Conservation (phyloP, 2,888 invertebrate species). For the Blera fallax region DNA sequence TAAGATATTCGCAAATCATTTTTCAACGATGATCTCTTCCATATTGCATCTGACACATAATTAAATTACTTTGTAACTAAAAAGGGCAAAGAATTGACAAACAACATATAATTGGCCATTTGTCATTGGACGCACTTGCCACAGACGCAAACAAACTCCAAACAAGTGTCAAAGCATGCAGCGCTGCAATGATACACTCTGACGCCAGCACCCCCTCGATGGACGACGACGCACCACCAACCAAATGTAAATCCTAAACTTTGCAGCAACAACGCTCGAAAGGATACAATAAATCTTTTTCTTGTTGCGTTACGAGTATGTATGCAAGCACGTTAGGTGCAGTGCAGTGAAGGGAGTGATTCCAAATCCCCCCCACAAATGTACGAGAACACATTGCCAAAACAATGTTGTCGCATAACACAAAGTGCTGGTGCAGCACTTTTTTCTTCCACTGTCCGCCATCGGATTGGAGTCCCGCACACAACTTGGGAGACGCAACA, state of each 20-base stretch:
- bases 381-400: not conserved
- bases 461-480: not conserved
- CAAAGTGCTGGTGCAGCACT: not conserved
- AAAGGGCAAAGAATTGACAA: not conserved
- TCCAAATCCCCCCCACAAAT: not conserved
- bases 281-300: constrained; percentile 68
- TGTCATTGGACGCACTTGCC: constrained; percentile 47
- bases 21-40: constrained; percentile 22
- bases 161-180: constrained; percentile 66
- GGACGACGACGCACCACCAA: not conserved
- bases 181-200: constrained; percentile 45
- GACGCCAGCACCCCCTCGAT: constrained; percentile 31
- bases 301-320: constrained; percentile 49
- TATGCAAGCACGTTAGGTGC: constrained; percentile 2
- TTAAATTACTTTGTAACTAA: constrained; percentile 42
- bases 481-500: constrained; percentile 11
- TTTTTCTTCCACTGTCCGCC: not conserved
- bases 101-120: constrained; percentile 47
- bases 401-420: constrained; percentile 15
- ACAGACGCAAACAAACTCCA: constrained; percentile 5
- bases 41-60: constrained; percentile 25
- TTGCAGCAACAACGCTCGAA: constrained; percentile 19
- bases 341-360: not conserved
- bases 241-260: not conserved
- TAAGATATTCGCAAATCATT: constrained; percentile 13